These are phyloP conservation scores for Scleropages formosus DNA, from an alignment of 2,797 vertebrate genomes.

Conservation along the genomic window DNA sequence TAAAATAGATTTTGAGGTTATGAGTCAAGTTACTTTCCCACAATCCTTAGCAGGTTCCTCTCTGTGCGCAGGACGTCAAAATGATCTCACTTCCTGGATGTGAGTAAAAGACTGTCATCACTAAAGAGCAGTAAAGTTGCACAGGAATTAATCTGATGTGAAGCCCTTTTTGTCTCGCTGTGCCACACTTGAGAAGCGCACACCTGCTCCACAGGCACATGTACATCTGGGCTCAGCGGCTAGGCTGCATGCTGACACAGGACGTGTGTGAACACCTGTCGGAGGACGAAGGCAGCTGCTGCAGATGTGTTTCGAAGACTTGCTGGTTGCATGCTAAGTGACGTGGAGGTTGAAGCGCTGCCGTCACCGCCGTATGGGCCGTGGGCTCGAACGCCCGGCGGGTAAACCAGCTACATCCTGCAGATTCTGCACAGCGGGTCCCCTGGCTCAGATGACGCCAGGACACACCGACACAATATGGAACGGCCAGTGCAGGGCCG, in stretches of 20 bases:
- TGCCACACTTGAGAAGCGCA: not conserved
- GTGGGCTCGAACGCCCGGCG: not conserved
- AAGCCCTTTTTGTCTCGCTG: no score
- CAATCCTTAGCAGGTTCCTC: no score
- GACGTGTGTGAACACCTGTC: not conserved
- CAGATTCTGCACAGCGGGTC: not conserved
- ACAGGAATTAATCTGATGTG: no score
- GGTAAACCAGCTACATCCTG: not conserved
- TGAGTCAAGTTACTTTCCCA: no score
- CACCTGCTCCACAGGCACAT: not conserved
- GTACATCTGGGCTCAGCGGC: not conserved
- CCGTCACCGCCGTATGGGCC: not conserved
- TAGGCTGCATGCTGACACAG: not conserved
- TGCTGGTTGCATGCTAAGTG: not conserved
- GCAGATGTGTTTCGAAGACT: not conserved
- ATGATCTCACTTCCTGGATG: no score
- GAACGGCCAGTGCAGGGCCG: not conserved
- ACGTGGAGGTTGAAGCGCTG: not conserved
- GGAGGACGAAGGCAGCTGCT: not conserved
- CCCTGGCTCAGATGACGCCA: conserved; percentile 14
- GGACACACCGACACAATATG: conserved; percentile 7
- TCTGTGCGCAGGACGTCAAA: no score
- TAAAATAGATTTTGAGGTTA: no score
- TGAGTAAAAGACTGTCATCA: no score
- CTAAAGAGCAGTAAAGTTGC: no score